Base-by-base conservation (phyloP, 2,113 vertebrate genomes). In the Paramisgurnus dabryanus region DNA sequence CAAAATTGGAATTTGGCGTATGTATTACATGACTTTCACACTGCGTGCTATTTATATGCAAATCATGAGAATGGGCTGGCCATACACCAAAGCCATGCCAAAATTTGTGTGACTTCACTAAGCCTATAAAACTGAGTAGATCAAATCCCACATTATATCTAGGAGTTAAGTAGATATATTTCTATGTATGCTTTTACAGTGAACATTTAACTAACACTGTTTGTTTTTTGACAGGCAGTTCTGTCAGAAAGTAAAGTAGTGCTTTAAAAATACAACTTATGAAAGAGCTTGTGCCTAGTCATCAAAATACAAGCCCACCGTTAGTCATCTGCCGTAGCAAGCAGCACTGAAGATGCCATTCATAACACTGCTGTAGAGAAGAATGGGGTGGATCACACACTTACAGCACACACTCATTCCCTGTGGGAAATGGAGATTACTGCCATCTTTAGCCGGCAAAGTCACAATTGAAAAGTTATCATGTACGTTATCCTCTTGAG, bases 301-400 rank as follows among this genome's bases (percentile, higher is more conserved):
- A 81, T 76, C 71, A 75, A 75, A 75, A 81, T 55, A 63, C 79
- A 74, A 63, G 34, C 71, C 17, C 49, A 18, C 55, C 55, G 13
- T 70, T 57, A 70, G 43, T 79, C 53, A 10, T 47, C 47, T 17
- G 41, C 4, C 6, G 12, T 34, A 34, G 27, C 27, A 34, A 69
- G 55, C 58, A 55, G 43, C 10, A 7, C 65, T 70, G 40, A 8
- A 13, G 22, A 67, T 40, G 63, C 55, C 75, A 41, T 83, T 74
- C 69, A 65, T 55, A 34, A 55, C 53, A 12, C 40, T 43, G 34
- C 15, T 43, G 50, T 4, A 13, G 43, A n/a, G 27, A 27, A 47
- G 64, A 50, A 39, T 45, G 78, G 49, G 34, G 49, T 45, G 15
- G 15, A 41, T 27, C 18, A 22, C 4, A 67, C 41, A 72, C 4